Base-by-base conservation (phyloP, 2,888 invertebrate species). In the Stenodera caucasica region DNA sequence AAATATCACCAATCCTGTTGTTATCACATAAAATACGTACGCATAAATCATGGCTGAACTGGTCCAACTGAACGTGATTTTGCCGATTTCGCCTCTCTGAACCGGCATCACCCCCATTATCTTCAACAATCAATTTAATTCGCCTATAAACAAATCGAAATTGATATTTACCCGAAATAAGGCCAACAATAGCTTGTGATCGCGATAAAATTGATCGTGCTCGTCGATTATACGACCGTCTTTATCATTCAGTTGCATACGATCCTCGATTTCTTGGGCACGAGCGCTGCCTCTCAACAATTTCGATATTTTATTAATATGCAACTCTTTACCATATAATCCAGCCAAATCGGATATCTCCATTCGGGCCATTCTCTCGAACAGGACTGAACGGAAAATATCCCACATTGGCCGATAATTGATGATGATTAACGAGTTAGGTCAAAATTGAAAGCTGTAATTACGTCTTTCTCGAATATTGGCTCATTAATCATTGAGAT, bases 41-140 rank as follows among this genome's bases (percentile, higher is more conserved):
- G 89, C 88, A 74, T 89, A 88, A 14, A 84, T 80, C n/a, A 86
- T 86, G 3, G 88, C 86, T 11, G 78, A 74, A 1, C 88, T 88
- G 52, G 75, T 81, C 88, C 88, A 88, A 62, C 85, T 84, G 71
- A 88, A 89, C 0, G 87, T 87, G 53, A 88, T 85, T 58, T 81
- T 82, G 12, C 81, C 81, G 50, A 77, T 76, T 69, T 75, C 63
- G 6, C 75, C 76, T 50, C 81, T 67, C 66, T 79, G 75, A 7
- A 81, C 85, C 1, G 88, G 89, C 88, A 89, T 88, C 1, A 88
- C 88, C 0, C 86, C 88, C 40, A 89, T 78, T 0, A 83, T 85
- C 73, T 62, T 53, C 18, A 32, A 26, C 0, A 49, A 32, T 15
- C 3, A 12, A 26, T 35, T 0, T 40, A 11, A 12, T 9, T 49